These are phyloP conservation scores for Nezara viridula DNA, from an alignment of 2,888 invertebrate species.

Conservation along the genomic window DNA sequence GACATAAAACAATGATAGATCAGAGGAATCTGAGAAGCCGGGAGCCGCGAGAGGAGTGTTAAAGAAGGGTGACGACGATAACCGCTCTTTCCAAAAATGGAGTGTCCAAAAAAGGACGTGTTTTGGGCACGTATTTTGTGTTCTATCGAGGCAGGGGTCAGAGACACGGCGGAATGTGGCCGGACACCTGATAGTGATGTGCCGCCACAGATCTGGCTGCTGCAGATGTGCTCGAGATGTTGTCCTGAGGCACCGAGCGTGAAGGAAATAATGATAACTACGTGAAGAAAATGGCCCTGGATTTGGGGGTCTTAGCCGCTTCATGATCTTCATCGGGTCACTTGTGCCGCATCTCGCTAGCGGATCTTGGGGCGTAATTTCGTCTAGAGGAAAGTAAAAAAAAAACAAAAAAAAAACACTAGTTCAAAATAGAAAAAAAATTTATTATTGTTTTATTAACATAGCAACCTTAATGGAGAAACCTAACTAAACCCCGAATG, in stretches of 20 bases:
- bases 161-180: slow-evolving; percentile 36
- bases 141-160: slow-evolving; percentile 39
- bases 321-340: slow-evolving; percentile 12
- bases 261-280: slow-evolving; percentile 31
- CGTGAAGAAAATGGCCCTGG: slow-evolving; percentile 23
- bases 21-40: slow-evolving; percentile 5
- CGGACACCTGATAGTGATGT: slow-evolving; percentile 49
- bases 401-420: too few relatives aligned
- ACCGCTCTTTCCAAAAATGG: slow-evolving; percentile 41
- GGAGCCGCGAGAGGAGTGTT: background rate
- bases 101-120: slow-evolving; percentile 45
- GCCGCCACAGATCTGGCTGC: slow-evolving; percentile 13
- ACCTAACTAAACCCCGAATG: too few relatives aligned
- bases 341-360: background rate
- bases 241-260: slow-evolving; percentile 28
- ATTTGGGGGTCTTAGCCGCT: slow-evolving; percentile 20
- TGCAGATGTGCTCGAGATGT: slow-evolving; percentile 45
- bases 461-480: too few relatives aligned
- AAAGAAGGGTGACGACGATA: slow-evolving; percentile 30
- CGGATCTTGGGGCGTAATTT: background rate
- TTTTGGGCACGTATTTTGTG: slow-evolving; percentile 47
- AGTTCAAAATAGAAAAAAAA: too few relatives aligned
- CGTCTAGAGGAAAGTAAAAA: background rate
- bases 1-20: background rate
- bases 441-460: too few relatives aligned